These are phyloP conservation scores for Tyria jacobaeae DNA, from an alignment of 2,888 invertebrate species.

Conservation along the genomic window DNA sequence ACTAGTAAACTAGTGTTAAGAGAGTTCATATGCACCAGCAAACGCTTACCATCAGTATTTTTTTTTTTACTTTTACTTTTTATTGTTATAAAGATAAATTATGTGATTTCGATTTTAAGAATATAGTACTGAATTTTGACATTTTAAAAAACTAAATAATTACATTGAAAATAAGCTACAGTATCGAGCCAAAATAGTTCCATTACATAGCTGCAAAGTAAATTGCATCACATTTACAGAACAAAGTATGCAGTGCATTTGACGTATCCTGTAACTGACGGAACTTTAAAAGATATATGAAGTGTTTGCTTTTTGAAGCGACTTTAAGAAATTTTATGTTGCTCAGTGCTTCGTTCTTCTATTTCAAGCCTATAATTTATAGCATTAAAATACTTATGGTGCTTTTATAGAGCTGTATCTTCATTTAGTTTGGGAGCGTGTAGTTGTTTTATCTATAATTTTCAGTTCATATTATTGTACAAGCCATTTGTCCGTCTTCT, in stretches of 20 bases:
- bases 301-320: conserved; percentile 7
- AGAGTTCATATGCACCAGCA: no score
- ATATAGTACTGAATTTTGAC: not conserved
- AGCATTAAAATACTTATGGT: conserved; percentile 13
- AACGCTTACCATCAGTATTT: no score
- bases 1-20: no score
- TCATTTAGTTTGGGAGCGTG: not conserved
- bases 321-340: conserved; percentile 9
- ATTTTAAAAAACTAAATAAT: not conserved
- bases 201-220: conserved; percentile 19
- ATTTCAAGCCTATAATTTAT: conserved; percentile 1
- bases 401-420: conserved; percentile 4
- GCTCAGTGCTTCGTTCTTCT: not conserved
- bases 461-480: not conserved
- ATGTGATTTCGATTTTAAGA: not conserved
- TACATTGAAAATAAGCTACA: not conserved
- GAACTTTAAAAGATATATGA: conserved; percentile 12
- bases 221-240: conserved; percentile 43
- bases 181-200: not conserved
- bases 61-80: not conserved
- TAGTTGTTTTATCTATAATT: not conserved
- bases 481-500: not conserved
- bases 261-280: conserved; percentile 29
- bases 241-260: conserved; percentile 34
- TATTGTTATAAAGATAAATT: not conserved